A percentile compares a stretch with the other conserved stretches of the same genome.
Conservation (phyloP, 1,140 invertebrate species). For the Homarus americanus region DNA sequence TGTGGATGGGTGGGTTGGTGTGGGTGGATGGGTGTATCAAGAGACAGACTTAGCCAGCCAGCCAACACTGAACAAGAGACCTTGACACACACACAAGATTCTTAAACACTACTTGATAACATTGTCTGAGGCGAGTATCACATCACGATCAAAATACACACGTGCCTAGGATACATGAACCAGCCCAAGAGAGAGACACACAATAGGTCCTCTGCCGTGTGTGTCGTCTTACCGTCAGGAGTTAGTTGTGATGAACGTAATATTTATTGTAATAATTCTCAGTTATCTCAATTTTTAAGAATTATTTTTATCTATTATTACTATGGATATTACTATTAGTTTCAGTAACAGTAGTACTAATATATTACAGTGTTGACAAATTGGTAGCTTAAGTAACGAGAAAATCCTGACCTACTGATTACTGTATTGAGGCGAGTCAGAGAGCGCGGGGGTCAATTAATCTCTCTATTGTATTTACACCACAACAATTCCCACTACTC, state of each 20-base stretch:
- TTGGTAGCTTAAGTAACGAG: background rate
- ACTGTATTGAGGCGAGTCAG: background rate
- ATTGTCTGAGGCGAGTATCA: conserved; percentile 41
- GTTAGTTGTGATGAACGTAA: background rate
- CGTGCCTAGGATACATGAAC: background rate
- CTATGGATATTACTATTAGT: too few relatives aligned
- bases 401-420: too few relatives aligned
- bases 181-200: background rate
- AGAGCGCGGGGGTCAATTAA: background rate
- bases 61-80: conserved; percentile 43
- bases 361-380: too few relatives aligned
- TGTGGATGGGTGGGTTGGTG: too few relatives aligned
- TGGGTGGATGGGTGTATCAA: conserved; percentile 17
- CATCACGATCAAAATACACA: conserved; percentile 44
- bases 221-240: background rate
- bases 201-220: background rate
- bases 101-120: conserved; percentile 4
- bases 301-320: too few relatives aligned
- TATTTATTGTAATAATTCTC: too few relatives aligned
- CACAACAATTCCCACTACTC: too few relatives aligned
- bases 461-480: background rate
- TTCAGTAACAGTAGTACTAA: too few relatives aligned
- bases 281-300: too few relatives aligned
- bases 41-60: conserved; percentile 18
- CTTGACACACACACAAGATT: background rate